phyloP scores from a whole-genome alignment of 2,888 invertebrate genomes.

The Drosophila macrothrix region DNA sequence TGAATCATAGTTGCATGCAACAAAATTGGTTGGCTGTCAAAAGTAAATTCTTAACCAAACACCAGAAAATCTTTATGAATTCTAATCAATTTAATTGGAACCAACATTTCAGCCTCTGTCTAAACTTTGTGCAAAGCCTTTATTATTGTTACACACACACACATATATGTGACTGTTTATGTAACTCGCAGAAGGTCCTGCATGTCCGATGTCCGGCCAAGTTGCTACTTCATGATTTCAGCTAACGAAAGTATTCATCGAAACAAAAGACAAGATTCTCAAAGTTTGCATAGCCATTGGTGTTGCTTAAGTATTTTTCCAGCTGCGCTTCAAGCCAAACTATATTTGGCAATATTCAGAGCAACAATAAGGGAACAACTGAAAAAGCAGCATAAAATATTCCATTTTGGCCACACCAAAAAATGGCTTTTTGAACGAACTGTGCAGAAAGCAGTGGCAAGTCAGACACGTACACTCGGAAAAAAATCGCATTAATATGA shows the following conservation, averaged over 20 bases:
- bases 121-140: not conserved
- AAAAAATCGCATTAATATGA: not conserved
- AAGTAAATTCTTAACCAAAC: not conserved
- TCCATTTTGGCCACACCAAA: constrained; percentile 1
- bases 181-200: not conserved
- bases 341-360: not conserved
- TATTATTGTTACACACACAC: constrained; percentile 4
- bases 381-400: constrained; percentile 7
- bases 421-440: constrained; percentile 8
- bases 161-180: not conserved
- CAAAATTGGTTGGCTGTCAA: not conserved
- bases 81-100: not conserved
- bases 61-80: not conserved
- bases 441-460: constrained; percentile 2
- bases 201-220: constrained; percentile 5
- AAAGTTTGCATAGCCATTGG: constrained; percentile 15
- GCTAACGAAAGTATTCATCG: constrained; percentile 6
- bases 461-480: not conserved
- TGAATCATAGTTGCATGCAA: not conserved
- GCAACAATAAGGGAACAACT: constrained; percentile 13
- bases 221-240: constrained; percentile 13
- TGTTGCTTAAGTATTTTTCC: constrained; percentile 13
- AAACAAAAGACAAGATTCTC: constrained; percentile 17
- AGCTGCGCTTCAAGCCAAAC: constrained; percentile 5
- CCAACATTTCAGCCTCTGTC: not conserved